Evolutionary conservation across 2,113 vertebrate species (phyloP).

Genomic region (Glareola pratincola): DNA sequence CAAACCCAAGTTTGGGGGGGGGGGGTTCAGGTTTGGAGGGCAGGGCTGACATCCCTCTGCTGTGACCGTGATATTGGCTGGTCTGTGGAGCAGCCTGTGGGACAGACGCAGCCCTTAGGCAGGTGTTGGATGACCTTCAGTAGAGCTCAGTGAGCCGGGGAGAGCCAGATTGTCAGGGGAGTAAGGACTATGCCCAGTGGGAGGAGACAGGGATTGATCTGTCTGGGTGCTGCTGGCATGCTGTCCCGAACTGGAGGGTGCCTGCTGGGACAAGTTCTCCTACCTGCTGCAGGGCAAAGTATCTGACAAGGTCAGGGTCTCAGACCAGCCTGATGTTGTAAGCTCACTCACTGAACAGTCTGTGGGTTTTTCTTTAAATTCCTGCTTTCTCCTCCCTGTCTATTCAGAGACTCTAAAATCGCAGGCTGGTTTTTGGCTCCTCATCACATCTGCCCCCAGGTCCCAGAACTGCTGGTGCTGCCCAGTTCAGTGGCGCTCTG

Average conservation of each 20-base stretch:
- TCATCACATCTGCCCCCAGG: background rate
- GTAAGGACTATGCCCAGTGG: background rate
- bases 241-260: background rate
- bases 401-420: background rate
- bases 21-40: background rate
- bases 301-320: background rate
- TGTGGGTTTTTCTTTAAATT: background rate
- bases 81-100: background rate
- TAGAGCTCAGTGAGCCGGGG: background rate
- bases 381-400: background rate
- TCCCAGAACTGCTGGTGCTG: background rate
- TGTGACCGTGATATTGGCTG: background rate
- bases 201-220: background rate
- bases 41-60: background rate
- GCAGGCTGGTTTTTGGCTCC: background rate
- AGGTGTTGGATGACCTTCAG: background rate
- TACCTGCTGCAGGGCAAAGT: background rate
- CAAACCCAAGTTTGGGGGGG: background rate
- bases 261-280: background rate
- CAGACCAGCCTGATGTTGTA: background rate
- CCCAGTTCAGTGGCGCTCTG: background rate
- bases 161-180: background rate
- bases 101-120: accelerated
- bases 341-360: background rate
- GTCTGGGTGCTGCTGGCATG: background rate